These are phyloP conservation scores for Heliconius melpomene DNA, from an alignment of 1,140 invertebrate species.

Conservation along the genomic window DNA sequence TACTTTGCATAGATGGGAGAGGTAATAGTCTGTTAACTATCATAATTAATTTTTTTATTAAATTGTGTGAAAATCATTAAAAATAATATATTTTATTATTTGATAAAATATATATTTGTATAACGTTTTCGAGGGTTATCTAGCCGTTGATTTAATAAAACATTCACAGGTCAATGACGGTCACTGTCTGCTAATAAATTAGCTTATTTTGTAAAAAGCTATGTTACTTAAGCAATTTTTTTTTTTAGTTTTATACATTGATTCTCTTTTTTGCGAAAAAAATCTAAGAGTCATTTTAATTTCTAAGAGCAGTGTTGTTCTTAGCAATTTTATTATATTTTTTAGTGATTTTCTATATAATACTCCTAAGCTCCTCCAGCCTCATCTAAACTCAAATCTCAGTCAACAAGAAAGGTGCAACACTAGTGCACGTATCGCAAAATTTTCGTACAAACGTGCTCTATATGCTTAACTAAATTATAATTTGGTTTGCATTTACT, in stretches of 20 bases:
- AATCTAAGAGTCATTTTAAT: not conserved
- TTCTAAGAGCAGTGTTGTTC: not conserved
- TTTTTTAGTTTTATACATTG: too few relatives aligned
- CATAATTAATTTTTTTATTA: too few relatives aligned
- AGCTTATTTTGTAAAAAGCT: not conserved
- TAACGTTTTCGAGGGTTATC: not conserved
- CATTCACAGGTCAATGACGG: not conserved
- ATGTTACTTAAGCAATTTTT: too few relatives aligned
- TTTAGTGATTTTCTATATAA: not conserved
- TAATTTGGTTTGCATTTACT: not conserved
- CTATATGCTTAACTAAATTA: not conserved
- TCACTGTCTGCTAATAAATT: not conserved
- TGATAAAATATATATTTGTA: not conserved
- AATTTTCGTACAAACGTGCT: not conserved
- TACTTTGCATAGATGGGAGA: not conserved
- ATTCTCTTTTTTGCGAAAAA: too few relatives aligned
- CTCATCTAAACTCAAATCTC: not conserved
- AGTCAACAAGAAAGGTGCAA: slow-evolving; percentile 28
- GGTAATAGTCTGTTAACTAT: not conserved
- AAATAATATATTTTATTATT: too few relatives aligned
- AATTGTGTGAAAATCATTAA: too few relatives aligned
- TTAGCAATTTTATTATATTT: not conserved
- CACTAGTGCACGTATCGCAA: slow-evolving; percentile 25
- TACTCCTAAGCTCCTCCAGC: not conserved
- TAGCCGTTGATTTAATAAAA: not conserved